Percentiles rank a stretch among this genome's conserved stretches.
These are phyloP conservation scores for Volucella inflata DNA, from an alignment of 2,888 invertebrate species.

Conservation along the genomic window DNA sequence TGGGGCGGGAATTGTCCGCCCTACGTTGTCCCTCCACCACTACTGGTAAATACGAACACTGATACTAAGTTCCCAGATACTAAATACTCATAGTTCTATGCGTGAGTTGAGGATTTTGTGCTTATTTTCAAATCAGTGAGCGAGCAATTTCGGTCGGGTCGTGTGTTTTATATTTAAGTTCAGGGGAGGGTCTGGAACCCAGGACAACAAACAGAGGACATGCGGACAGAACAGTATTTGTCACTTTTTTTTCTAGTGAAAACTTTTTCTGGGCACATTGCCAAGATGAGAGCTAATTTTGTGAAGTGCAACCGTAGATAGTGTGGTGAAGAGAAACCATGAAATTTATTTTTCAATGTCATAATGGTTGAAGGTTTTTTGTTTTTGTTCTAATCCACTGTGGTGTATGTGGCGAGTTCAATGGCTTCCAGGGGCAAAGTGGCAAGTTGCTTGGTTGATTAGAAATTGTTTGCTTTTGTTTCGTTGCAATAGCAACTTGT, in stretches of 20 bases:
- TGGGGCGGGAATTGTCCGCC: constrained; percentile 70
- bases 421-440: constrained; percentile 39
- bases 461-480: constrained; percentile 7
- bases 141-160: constrained; percentile 18
- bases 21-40: constrained; percentile 21
- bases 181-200: constrained; percentile 5
- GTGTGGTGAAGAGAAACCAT: constrained; percentile 38
- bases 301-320: constrained; percentile 54
- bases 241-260: constrained; percentile 28
- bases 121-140: constrained; percentile 17
- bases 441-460: constrained; percentile 41
- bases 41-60: constrained; percentile 2
- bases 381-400: background rate
- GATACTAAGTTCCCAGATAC: constrained; percentile 40
- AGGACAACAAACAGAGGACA: background rate
- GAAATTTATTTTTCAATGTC: constrained; percentile 70
- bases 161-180: constrained; percentile 33
- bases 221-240: constrained; percentile 37
- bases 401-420: constrained; percentile 12
- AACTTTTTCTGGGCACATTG: constrained; percentile 64
- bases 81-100: constrained; percentile 49
- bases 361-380: constrained; percentile 32
- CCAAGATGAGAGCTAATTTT: constrained; percentile 65
- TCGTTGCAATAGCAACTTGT: too few species aligned
- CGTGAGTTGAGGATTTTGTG: constrained; percentile 55